A percentile compares a stretch with the other conserved stretches of the same genome.
These are phyloP conservation scores for Aphelenchoides besseyi DNA, from an alignment of 1,140 invertebrate species.

Conservation along the genomic window DNA sequence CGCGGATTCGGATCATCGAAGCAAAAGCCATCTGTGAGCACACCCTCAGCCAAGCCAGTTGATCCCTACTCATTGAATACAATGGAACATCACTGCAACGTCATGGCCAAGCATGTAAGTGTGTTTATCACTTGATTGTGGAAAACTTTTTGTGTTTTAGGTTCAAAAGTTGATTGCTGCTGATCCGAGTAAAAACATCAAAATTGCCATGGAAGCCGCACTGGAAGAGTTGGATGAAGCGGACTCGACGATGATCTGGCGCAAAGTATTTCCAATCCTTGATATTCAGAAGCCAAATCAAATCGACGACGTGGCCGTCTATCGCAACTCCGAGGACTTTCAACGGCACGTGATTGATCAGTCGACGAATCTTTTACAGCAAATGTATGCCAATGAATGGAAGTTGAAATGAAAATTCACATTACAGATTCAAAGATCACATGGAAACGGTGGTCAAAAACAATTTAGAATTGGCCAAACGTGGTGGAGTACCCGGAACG, in stretches of 20 bases:
- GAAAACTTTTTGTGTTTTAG: conserved; percentile 24
- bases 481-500: conserved; percentile 46
- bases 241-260: conserved; percentile 40
- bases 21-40: conserved; percentile 14
- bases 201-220: conserved; percentile 28
- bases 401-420: not conserved
- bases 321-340: conserved; percentile 44
- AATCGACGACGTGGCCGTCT: conserved; percentile 25
- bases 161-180: conserved; percentile 9
- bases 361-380: conserved; percentile 37
- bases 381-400: conserved; percentile 27
- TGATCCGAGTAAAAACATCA: conserved; percentile 19
- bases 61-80: not conserved
- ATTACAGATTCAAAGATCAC: conserved; percentile 43
- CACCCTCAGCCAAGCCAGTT: conserved; percentile 8
- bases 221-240: conserved; percentile 34
- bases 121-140: not conserved
- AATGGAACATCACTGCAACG: conserved; percentile 5
- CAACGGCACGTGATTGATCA: conserved; percentile 30
- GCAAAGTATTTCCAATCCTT: conserved; percentile 40
- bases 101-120: not conserved
- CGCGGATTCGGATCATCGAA: conserved; percentile 2
- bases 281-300: conserved; percentile 7
- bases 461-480: conserved; percentile 39
- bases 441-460: conserved; percentile 45